Conservation (phyloP, 2,888 invertebrate genomes). For the Caenorhabditis sp. region DNA sequence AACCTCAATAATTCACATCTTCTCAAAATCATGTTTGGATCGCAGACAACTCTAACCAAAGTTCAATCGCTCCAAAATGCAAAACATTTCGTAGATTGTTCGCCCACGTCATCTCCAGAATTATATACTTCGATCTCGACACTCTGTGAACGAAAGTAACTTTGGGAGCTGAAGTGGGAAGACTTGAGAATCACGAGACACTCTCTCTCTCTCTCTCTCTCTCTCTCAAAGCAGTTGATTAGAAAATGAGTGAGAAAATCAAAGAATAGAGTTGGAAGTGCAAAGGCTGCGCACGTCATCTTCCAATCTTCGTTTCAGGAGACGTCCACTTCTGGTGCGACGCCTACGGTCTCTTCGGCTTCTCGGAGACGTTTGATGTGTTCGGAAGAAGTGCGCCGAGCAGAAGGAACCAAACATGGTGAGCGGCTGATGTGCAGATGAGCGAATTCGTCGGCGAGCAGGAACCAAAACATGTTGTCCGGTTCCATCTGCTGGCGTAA, state of each 20-base stretch:
- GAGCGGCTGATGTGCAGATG: conserved; percentile 1
- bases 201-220: no score
- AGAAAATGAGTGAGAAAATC: neutral
- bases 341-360: conserved; percentile 65
- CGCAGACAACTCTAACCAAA: no score
- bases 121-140: conserved; percentile 10
- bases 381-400: conserved; percentile 65
- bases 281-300: neutral
- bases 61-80: no score
- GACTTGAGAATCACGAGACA: conserved; percentile 2
- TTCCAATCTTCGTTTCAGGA: conserved; percentile 44
- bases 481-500: neutral
- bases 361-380: conserved; percentile 63
- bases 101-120: no score
- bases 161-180: neutral
- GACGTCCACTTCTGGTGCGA: conserved; percentile 70
- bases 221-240: conserved; percentile 1
- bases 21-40: no score
- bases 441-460: neutral
- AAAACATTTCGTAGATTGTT: no score
- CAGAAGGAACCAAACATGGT: conserved; percentile 64
- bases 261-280: neutral
- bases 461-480: conserved; percentile 17
- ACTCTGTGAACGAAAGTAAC: conserved; percentile 36
- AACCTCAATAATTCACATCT: no score